Percentiles rank a stretch among this genome's conserved stretches.
These are phyloP conservation scores for Pholis gunnellus DNA, from an alignment of 2,113 vertebrate genomes.

Conservation along the genomic window DNA sequence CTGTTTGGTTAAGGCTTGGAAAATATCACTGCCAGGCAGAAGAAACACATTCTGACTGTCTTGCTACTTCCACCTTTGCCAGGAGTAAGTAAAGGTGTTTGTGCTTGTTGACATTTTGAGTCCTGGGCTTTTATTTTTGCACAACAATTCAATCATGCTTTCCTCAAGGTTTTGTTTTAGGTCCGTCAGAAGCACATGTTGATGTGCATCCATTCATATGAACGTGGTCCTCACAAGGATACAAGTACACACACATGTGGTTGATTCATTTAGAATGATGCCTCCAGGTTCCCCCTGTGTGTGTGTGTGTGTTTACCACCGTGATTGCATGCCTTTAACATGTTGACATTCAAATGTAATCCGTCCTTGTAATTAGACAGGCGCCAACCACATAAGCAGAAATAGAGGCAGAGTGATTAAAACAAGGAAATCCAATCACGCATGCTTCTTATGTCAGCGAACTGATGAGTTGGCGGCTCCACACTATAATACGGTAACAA, in stretches of 20 bases:
- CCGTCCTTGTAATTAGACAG: conserved; percentile 67
- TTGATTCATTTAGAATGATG: conserved; percentile 16
- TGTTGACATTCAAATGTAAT: conserved; percentile 74
- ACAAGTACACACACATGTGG: neutral
- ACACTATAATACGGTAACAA: conserved; percentile 54
- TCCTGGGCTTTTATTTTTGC: neutral
- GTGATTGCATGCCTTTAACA: conserved; percentile 62
- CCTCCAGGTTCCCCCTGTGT: conserved; percentile 8
- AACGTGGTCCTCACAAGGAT: neutral
- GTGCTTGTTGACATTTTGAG: neutral
- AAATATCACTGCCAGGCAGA: neutral
- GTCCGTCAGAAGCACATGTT: neutral
- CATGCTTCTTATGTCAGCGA: conserved; percentile 70
- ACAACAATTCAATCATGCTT: neutral
- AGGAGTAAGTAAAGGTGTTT: neutral
- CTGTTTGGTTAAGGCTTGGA: neutral
- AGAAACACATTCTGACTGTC: neutral
- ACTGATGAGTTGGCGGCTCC: conserved; percentile 60
- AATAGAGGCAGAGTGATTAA: conserved; percentile 75
- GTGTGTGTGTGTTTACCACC: conserved; percentile 13
- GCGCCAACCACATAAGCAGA: conserved; percentile 51
- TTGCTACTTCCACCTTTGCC: neutral
- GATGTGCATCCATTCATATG: neutral
- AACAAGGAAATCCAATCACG: conserved; percentile 79
- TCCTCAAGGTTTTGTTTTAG: no score